Evolutionary conservation across 2,888 invertebrate species (phyloP).

Genomic region (Azorinus chamasolen): DNA sequence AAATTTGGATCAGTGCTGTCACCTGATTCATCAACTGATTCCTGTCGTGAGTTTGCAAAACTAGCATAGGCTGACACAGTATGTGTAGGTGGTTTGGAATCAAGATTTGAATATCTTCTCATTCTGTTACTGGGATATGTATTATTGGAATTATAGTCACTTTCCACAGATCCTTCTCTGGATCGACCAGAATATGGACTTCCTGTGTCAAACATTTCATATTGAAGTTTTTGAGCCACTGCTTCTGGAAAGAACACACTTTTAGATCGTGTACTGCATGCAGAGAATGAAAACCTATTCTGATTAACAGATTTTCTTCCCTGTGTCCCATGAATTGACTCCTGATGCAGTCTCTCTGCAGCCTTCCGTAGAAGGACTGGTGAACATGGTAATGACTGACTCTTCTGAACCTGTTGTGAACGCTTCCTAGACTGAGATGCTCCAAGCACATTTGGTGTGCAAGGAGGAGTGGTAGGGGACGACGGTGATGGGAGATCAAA

Average conservation of each 20-base stretch:
- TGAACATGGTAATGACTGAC: constrained; percentile 84
- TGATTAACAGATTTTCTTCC: constrained; percentile 48
- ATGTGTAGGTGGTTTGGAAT: constrained; percentile 12
- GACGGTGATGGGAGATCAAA: constrained; percentile 92
- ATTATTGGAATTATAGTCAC: constrained; percentile 39
- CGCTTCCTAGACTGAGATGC: constrained; percentile 16
- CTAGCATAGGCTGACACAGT: constrained; percentile 33
- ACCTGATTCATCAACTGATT: constrained; percentile 51
- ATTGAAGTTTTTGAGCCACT: constrained; percentile 70
- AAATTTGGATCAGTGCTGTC: constrained; percentile 32
- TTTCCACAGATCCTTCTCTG: constrained; percentile 58
- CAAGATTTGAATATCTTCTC: constrained; percentile 39
- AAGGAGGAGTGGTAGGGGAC: constrained; percentile 80
- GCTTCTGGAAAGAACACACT: constrained; percentile 71
- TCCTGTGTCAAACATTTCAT: constrained; percentile 67
- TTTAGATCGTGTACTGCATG: constrained; percentile 64
- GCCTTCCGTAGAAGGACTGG: constrained; percentile 80
- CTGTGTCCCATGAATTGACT: constrained; percentile 78
- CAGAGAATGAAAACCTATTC: constrained; percentile 64
- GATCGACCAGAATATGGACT: constrained; percentile 53
- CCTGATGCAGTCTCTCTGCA: constrained; percentile 79
- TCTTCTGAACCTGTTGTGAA: constrained; percentile 56
- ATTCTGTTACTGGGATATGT: constrained; percentile 33
- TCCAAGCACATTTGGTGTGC: constrained; percentile 73
- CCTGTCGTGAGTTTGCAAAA: constrained; percentile 38